Percentiles rank a stretch among this genome's conserved stretches.
These are phyloP conservation scores for Guaruba guarouba DNA, from an alignment of 2,113 vertebrate species.

Conservation along the genomic window DNA sequence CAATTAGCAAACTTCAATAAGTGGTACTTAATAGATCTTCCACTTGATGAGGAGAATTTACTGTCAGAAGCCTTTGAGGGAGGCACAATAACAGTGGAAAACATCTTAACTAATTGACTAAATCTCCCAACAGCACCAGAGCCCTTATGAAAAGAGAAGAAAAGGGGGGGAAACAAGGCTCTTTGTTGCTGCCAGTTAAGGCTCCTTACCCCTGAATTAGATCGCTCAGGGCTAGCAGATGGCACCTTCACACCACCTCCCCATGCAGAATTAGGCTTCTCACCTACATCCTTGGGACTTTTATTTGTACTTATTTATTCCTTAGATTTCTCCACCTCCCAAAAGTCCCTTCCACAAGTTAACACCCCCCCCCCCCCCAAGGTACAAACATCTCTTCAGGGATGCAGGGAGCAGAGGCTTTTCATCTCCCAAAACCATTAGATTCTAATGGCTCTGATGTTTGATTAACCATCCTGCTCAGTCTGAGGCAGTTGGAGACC, in stretches of 20 bases:
- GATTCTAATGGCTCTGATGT: slow-evolving; percentile 17
- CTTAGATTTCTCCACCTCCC: too few species aligned
- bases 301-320: neutral
- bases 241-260: neutral
- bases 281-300: neutral
- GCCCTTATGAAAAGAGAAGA: neutral
- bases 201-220: accelerated
- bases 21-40: slow-evolving; percentile 57
- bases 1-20: slow-evolving; percentile 65
- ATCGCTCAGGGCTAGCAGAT: neutral
- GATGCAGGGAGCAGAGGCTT: neutral
- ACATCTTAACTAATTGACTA: slow-evolving; percentile 56
- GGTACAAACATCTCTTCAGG: neutral
- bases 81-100: slow-evolving; percentile 34
- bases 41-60: slow-evolving; percentile 56
- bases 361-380: too few species aligned
- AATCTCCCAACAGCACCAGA: neutral
- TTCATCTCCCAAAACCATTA: neutral
- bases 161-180: accelerated
- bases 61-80: slow-evolving; percentile 51
- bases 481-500: neutral
- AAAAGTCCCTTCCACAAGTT: too few species aligned
- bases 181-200: neutral
- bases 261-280: accelerated
- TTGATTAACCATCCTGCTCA: slow-evolving; percentile 28